A percentile compares a stretch with the other conserved stretches of the same genome.
Conservation (phyloP, 1,140 invertebrate species). For the Drosophila mayri region DNA sequence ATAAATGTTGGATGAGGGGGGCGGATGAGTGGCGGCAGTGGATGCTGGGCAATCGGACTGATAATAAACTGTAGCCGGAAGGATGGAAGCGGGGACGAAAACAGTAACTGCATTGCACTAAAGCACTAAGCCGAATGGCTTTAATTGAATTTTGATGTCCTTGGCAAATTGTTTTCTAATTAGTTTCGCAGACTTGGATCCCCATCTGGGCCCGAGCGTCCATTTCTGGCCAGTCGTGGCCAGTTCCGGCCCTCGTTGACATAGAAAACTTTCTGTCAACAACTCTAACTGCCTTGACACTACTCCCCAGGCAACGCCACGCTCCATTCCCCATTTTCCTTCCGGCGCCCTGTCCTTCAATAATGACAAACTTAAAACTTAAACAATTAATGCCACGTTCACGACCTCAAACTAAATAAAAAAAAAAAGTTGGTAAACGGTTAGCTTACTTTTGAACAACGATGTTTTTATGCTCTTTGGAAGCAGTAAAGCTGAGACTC, state of each 20-base stretch:
- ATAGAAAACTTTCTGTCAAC: constrained; percentile 81
- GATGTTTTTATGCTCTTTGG: constrained; percentile 15
- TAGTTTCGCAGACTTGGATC: constrained; percentile 68
- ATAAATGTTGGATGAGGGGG: constrained; percentile 22
- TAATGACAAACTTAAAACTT: constrained; percentile 71
- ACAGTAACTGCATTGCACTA: constrained; percentile 67
- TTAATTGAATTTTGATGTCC: constrained; percentile 84
- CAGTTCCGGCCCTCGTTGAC: constrained; percentile 62
- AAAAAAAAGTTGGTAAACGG: constrained; percentile 20
- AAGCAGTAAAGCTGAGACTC: neutral
- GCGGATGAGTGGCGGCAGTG: neutral
- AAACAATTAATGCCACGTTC: constrained; percentile 69
- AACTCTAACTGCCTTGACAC: constrained; percentile 50
- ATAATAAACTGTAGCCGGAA: constrained; percentile 75
- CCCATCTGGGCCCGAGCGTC: constrained; percentile 31
- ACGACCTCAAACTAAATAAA: constrained; percentile 45
- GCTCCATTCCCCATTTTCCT: neutral
- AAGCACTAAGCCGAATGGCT: constrained; percentile 80
- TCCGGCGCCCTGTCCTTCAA: constrained; percentile 36
- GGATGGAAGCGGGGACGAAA: constrained; percentile 7
- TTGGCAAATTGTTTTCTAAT: constrained; percentile 83
- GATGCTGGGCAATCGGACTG: constrained; percentile 30
- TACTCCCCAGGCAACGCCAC: constrained; percentile 19
- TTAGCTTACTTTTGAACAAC: constrained; percentile 5
- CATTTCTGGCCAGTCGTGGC: constrained; percentile 28